Conservation (phyloP, 2,113 vertebrate genomes). For the Felis chaus region DNA sequence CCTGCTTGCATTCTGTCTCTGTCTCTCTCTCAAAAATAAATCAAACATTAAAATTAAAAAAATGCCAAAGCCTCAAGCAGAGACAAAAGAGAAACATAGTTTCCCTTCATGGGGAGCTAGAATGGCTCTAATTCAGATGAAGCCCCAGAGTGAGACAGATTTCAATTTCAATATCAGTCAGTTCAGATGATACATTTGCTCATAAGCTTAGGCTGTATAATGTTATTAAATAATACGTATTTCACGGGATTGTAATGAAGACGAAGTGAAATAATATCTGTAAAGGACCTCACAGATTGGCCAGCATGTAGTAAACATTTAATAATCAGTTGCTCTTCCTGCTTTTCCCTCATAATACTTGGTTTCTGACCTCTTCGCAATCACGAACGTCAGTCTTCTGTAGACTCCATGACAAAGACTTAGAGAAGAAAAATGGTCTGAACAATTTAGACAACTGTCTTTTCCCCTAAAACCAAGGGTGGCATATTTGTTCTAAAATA, state of each 20-base stretch:
- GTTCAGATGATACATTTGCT: not conserved
- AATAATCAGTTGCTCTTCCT: not conserved
- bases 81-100: not conserved
- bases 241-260: not conserved
- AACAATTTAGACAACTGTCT: not conserved
- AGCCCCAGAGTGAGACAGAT: not conserved
- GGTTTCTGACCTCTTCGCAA: not conserved
- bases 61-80: not conserved
- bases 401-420: not conserved
- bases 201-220: not conserved
- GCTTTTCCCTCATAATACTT: conserved; percentile 40
- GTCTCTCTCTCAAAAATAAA: no score
- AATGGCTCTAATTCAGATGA: not conserved
- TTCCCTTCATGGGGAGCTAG: not conserved
- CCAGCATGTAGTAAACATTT: not conserved
- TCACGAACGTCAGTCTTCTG: not conserved
- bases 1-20: no score
- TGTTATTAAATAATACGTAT: not conserved
- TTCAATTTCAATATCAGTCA: not conserved
- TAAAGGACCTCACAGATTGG: not conserved
- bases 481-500: not conserved
- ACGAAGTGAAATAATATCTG: not conserved
- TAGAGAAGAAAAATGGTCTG: not conserved
- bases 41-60: not conserved
- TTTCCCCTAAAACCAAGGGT: not conserved